Evolutionary conservation across 1,140 invertebrate species (phyloP).

Genomic region (Drosophila nasuta): DNA sequence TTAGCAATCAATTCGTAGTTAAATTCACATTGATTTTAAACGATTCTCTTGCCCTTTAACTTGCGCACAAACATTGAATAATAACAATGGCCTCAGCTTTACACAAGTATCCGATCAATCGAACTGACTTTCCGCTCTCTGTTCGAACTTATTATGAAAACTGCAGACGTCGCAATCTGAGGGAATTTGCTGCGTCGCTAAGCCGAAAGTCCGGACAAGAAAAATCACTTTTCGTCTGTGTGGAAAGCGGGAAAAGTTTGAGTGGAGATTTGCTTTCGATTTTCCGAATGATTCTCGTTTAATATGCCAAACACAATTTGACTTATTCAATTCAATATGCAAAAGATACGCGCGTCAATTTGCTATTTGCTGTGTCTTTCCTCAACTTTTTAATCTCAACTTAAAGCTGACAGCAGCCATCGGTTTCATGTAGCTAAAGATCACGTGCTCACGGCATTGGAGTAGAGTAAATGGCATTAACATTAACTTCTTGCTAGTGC

Average conservation of each 20-base stretch:
- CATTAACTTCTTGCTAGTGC: constrained; percentile 64
- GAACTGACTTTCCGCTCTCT: constrained; percentile 23
- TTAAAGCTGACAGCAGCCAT: constrained; percentile 17
- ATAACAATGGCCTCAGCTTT: constrained; percentile 16
- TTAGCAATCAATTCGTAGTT: not conserved
- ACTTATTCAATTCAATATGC: constrained; percentile 79
- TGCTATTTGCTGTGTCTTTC: constrained; percentile 50
- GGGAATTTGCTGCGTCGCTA: constrained; percentile 69
- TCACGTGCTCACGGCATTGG: constrained; percentile 41
- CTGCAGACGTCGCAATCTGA: constrained; percentile 48
- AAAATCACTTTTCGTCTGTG: constrained; percentile 73
- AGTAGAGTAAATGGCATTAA: constrained; percentile 45
- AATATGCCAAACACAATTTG: constrained; percentile 82
- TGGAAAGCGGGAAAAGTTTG: constrained; percentile 12
- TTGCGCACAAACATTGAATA: constrained; percentile 12
- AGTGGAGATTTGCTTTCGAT: constrained; percentile 70
- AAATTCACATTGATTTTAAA: constrained; percentile 3
- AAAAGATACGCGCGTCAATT: constrained; percentile 76
- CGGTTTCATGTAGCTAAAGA: not conserved
- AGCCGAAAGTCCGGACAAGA: constrained; percentile 76
- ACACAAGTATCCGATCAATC: constrained; percentile 30
- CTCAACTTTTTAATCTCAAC: constrained; percentile 65
- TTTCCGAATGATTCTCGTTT: constrained; percentile 65
- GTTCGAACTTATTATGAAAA: constrained; percentile 57
- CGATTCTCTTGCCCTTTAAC: not conserved